Evolutionary conservation across 2,797 vertebrate genomes (phyloP).

Genomic region (Chaetophractus vellerosus): DNA sequence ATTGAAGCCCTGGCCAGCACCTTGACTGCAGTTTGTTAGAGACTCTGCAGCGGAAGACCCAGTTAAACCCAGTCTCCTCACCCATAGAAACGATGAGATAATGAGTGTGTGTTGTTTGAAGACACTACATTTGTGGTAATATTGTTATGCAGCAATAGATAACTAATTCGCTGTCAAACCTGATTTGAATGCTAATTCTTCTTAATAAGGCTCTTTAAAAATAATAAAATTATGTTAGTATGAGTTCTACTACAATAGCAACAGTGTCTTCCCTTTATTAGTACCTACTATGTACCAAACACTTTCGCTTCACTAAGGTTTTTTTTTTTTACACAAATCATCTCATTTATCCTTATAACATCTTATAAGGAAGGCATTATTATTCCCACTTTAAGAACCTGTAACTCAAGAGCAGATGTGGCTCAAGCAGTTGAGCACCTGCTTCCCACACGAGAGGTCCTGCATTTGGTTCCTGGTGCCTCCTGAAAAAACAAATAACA

Average conservation of each 20-base stretch:
- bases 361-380: background rate
- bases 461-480: too few relatives aligned
- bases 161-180: background rate
- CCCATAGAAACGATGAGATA: background rate
- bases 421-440: too few relatives aligned
- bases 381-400: background rate
- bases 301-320: background rate
- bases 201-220: background rate
- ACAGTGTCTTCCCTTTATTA: background rate
- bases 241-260: background rate
- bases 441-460: too few relatives aligned
- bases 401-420: background rate
- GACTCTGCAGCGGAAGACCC: background rate
- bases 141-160: background rate
- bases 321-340: background rate
- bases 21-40: background rate
- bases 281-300: background rate
- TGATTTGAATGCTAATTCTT: background rate
- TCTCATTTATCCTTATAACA: background rate
- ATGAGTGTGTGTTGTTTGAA: background rate
- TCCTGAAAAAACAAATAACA: too few relatives aligned
- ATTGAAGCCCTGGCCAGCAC: background rate
- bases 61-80: background rate
- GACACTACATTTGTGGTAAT: background rate
- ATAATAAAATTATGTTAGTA: background rate